Evolutionary conservation across 2,888 invertebrate genomes (phyloP), one percentile per base, ranked within the genome.

Genomic region (Frankliniella intonsa): DNA sequence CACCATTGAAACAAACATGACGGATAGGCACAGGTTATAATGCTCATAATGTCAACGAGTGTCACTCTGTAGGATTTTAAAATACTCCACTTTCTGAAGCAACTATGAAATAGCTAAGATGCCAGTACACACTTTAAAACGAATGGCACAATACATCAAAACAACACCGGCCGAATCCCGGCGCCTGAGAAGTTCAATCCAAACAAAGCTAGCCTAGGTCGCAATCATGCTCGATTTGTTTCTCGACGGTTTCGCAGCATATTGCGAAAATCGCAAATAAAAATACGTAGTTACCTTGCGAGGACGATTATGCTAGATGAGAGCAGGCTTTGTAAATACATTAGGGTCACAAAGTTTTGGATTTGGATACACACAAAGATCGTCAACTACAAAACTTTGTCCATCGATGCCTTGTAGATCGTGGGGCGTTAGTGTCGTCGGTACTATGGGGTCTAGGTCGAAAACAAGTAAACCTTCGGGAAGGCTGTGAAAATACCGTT

Each of bases 141-240:
- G 25, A 3, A 22, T 12, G 9, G 9, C 12, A 76, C 11, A 76
- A 25, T 12, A 8, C 25, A 25, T 76, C n/a, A 22, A 76, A 76
- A 76, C 69, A 9, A 12, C 12, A 69, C 12, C 22, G 12, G 22
- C 69, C 25, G 25, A 25, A 76, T 22, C 69, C 69, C 69, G 69
- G 69, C 69, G 25, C 69, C 69, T 76, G 22, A 5, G 25, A 76
- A 25, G 22, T 12, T 22, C 25, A 12, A 76, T 25, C 22, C 69
- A 76, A 76, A 76, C 69, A 76, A 76, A 76, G 69, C 69, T 76
- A 76, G 69, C 69, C 69, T 76, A 76, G 69, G 25, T 9, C 69
- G 10, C 25, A 76, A 12, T 25, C 5, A 25, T 25, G 25, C n/a
- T n/a, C 22, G 12, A 9, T 22, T 76, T 22, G 3, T 25, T 11